Base-by-base conservation (phyloP, 2,113 vertebrate genomes). In the Erinaceus europaeus region DNA sequence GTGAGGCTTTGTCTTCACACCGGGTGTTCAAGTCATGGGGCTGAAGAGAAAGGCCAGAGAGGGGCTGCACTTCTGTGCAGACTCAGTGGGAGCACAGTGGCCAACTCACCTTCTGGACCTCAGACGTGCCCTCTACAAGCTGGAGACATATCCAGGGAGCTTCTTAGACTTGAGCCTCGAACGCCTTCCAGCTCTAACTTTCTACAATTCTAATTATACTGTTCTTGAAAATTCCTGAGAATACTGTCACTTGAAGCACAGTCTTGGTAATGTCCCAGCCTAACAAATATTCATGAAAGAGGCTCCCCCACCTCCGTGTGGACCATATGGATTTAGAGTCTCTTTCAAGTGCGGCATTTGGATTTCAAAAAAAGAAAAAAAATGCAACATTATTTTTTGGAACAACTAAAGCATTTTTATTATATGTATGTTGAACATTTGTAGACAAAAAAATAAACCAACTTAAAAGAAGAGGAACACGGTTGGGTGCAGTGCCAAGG, bases 351-450 rank as follows among this genome's bases (percentile, higher is more conserved):
- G 5, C 32, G 69, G 67, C 27, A 18, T 83, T 74, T 86, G 53
- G 83, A 40, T 62, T 84, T 77, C 27, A 61, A 83, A 74, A 69
- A 32, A 69, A 69, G 64, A 61, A 83, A 74, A 69, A 32, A 69
- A 69, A 69, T 15, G 40, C 59, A 11, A n/a, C 59, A 15, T 78
- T 83, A 17, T 42, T 86, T 78, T 82, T 36, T 42, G 46, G 50
- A 86, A 59, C 3, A 75, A 86, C 65, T 8, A 18, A 69, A 50
- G 52, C 18, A 21, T 71, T 38, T 52, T 74, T 74, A 38, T 83
- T 57, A 32, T 29, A 36, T 2, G 76, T 14, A 34, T 65, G 61
- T 50, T 17, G 44, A 89, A 65, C 23, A 73, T 68, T 55, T 69
- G 80, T 44, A 57, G 72, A 72, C 46, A 84, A 46, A 61, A 68